A percentile compares a stretch with the other conserved stretches of the same genome.
These are phyloP conservation scores for Oryctes rhinoceros DNA, from an alignment of 1,140 invertebrate genomes.

Conservation along the genomic window DNA sequence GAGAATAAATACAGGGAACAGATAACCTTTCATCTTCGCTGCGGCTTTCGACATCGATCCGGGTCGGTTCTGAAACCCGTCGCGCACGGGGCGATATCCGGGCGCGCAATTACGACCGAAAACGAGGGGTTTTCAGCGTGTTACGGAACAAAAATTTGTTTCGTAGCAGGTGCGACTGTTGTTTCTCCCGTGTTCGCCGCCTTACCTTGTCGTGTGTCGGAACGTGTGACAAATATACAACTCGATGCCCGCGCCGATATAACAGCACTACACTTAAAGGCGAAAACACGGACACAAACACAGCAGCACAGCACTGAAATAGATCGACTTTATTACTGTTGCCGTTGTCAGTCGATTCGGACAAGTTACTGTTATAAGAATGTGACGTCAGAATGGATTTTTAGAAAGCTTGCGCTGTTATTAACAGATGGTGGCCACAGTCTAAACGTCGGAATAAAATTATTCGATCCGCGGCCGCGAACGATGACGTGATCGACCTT, in stretches of 20 bases:
- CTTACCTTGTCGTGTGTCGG: conserved; percentile 1
- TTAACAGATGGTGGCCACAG: conserved; percentile 33
- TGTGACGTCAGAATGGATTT: conserved; percentile 32
- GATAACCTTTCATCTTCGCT: conserved; percentile 17
- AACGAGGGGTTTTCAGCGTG: neutral
- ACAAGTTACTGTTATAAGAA: neutral
- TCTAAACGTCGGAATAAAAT: conserved; percentile 18
- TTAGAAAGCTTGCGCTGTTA: conserved; percentile 7
- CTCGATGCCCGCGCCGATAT: neutral
- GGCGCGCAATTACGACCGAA: conserved; percentile 9
- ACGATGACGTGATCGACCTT: conserved; percentile 22
- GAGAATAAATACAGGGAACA: neutral
- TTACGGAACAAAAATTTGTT: conserved; percentile 7
- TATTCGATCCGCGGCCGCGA: neutral
- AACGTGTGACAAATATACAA: conserved; percentile 5
- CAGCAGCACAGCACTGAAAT: conserved; percentile 15
- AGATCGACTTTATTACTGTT: conserved; percentile 26
- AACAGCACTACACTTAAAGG: neutral
- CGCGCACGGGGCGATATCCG: neutral
- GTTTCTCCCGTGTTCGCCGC: neutral
- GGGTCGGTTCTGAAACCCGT: neutral
- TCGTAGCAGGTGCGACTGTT: neutral
- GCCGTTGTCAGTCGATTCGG: neutral
- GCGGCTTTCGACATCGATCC: neutral
- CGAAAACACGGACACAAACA: conserved; percentile 3